Evolutionary conservation across 2,888 invertebrate genomes (phyloP).

Genomic region (Epinotia brunnichana): DNA sequence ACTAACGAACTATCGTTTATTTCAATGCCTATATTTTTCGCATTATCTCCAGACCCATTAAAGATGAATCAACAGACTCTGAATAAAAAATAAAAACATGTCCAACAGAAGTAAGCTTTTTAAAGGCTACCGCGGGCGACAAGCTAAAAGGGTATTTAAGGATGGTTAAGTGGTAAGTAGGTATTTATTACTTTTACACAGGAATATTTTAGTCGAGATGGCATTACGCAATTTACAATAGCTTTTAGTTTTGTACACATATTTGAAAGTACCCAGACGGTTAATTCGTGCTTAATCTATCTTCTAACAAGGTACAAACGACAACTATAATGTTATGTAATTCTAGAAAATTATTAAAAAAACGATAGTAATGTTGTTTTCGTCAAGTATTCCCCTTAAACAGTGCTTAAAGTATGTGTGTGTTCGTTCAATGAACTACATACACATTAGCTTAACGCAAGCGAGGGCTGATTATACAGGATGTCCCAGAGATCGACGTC

Average conservation of each 20-base stretch:
- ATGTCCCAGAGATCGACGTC: too few relatives aligned
- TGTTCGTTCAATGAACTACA: background rate
- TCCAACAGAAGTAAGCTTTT: conserved; percentile 15
- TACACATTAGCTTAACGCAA: background rate
- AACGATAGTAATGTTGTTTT: background rate
- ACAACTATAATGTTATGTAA: background rate
- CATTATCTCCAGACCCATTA: conserved; percentile 27
- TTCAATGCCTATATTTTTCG: conserved; percentile 17
- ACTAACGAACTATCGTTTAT: conserved; percentile 18
- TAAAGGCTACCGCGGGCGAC: conserved; percentile 31
- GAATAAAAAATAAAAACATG: conserved; percentile 17
- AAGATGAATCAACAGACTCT: conserved; percentile 24
- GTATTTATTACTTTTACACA: conserved; percentile 15
- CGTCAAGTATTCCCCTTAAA: too few relatives aligned
- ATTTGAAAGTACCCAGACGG: background rate
- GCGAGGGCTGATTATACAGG: too few relatives aligned
- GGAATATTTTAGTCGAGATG: conserved; percentile 4
- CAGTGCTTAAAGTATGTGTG: background rate
- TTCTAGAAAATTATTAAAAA: background rate
- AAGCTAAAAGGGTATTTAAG: conserved; percentile 23
- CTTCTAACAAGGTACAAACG: background rate
- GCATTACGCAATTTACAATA: conserved; percentile 19
- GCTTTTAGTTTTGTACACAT: background rate
- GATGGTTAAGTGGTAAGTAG: conserved; percentile 27
- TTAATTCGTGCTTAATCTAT: background rate